phyloP scores from a whole-genome alignment of 2,113 vertebrate species.

The Abramis brama region DNA sequence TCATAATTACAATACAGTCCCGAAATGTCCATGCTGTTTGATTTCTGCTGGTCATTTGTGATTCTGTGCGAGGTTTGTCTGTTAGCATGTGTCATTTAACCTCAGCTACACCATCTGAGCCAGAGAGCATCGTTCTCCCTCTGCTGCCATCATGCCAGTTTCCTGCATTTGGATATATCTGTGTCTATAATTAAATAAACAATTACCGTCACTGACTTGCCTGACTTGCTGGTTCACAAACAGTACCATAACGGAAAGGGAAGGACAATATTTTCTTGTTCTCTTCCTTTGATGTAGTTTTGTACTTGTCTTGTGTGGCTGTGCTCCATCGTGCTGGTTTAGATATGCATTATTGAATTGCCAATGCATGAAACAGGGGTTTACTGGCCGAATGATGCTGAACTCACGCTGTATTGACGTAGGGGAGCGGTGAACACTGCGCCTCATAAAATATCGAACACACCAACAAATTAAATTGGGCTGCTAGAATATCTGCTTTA shows the following conservation, averaged over 20 bases:
- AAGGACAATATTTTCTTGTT: not conserved
- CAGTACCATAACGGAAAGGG: not conserved
- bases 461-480: conserved; percentile 14
- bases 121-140: not conserved
- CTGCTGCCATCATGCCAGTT: not conserved
- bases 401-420: not conserved
- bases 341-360: conserved; percentile 23
- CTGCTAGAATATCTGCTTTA: conserved; percentile 15
- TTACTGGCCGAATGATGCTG: conserved; percentile 24
- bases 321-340: conserved; percentile 3
- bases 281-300: not conserved
- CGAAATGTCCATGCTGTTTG: not conserved
- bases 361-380: conserved; percentile 4
- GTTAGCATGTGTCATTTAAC: not conserved
- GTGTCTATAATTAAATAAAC: not conserved
- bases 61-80: not conserved
- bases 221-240: not conserved
- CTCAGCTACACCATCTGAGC: not conserved
- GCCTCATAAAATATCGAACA: conserved; percentile 4
- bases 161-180: not conserved
- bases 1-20: not conserved
- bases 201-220: not conserved
- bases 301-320: not conserved
- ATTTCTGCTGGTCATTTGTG: not conserved
- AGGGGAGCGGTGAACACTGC: not conserved